Base-by-base conservation (phyloP, 2,888 invertebrate genomes). In the Drosophila demipolita region DNA sequence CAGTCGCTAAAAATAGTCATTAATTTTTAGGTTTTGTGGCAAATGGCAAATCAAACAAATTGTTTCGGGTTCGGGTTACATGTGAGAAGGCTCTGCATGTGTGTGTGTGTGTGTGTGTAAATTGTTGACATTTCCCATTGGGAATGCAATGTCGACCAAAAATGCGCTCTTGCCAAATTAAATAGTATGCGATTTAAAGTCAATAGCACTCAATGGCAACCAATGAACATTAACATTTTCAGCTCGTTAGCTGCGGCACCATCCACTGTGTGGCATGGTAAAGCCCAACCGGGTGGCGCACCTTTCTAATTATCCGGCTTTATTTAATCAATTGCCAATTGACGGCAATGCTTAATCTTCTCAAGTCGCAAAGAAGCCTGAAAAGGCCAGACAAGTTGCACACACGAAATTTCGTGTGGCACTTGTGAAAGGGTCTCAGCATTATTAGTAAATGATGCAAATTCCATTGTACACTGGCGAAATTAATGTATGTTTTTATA, bases 121-220 rank as follows among this genome's bases (percentile, higher is more conserved):
- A 23, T 15, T 12, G 17, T 49, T 11, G 29, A 7, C 50, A 38
- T 23, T 12, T 29, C 11, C 11, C 17, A 36, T 15, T 23, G 42
- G 35, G n/a, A 17, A 17, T 35, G 17, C 20, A 50, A 50, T 65
- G 64, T 60, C 38, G 73, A 65, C 72, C 72, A 63, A 71, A 71
- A 81, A 84, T 84, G 75, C 81, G 73, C 85, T 71, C 75, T 87
- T 71, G 70, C 20, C 45, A 87, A 84, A 85, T 82, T 69, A 83
- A 83, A 72, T 71, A 75, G 69, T 65, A 66, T 85, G 82, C 78
- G 85, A 78, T 73, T 75, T 69, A 84, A 82, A 83, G 75, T 68
- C 81, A 66, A 55, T 71, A 66, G 73, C 66, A 78, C 62, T 55
- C 59, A 74, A 66, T 76, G 60, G 66, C 61, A 62, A 29, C 40